phyloP scores from a whole-genome alignment of 2,888 invertebrate species.

The Neuroscelio doddi region DNA sequence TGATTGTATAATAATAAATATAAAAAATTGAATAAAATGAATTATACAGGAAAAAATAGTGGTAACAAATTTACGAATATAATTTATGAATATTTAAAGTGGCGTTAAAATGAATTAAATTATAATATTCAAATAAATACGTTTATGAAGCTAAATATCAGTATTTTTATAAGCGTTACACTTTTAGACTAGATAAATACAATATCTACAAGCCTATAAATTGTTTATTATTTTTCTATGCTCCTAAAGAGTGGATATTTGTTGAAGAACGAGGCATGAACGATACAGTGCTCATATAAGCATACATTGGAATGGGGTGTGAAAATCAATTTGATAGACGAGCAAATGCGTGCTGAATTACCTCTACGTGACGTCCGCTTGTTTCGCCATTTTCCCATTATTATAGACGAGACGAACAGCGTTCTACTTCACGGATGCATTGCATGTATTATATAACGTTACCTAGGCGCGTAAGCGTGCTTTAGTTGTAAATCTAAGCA shows the following conservation, averaged over 20 bases:
- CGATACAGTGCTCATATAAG: conserved; percentile 45
- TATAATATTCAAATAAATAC: too few relatives aligned
- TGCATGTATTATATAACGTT: conserved; percentile 53
- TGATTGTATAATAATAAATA: too few relatives aligned
- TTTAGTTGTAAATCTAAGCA: conserved; percentile 64
- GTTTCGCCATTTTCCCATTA: conserved; percentile 71
- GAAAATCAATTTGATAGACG: conserved; percentile 70
- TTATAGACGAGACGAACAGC: conserved; percentile 64
- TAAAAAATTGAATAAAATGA: too few relatives aligned
- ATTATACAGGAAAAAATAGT: too few relatives aligned
- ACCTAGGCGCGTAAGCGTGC: conserved; percentile 49
- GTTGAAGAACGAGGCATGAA: conserved; percentile 11
- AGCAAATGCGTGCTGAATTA: conserved; percentile 71
- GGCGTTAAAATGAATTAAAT: too few relatives aligned
- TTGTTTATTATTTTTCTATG: conserved; percentile 11
- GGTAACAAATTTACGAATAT: too few relatives aligned
- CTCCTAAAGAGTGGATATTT: conserved; percentile 13
- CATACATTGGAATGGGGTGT: conserved; percentile 56
- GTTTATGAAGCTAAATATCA: too few relatives aligned
- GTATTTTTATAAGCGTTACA: too few relatives aligned
- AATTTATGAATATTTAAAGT: not conserved
- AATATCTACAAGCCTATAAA: conserved; percentile 1
- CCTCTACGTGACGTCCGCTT: conserved; percentile 71
- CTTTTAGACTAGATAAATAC: too few relatives aligned
- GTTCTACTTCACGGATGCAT: conserved; percentile 53